Evolutionary conservation across 1,140 invertebrate species (phyloP).

Genomic region (Propsilocerus akamusi): DNA sequence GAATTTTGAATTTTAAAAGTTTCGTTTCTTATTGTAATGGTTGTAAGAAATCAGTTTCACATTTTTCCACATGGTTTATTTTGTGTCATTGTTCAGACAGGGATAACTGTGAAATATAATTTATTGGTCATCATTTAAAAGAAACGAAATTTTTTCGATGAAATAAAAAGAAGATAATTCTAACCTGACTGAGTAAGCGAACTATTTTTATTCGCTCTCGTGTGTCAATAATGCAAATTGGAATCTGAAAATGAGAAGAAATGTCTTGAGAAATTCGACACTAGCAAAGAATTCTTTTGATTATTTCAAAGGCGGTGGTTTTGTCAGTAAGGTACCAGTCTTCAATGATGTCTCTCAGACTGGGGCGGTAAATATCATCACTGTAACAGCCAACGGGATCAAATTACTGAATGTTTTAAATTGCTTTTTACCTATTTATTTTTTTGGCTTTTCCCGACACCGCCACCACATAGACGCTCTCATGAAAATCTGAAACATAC

Average conservation of each 20-base stretch:
- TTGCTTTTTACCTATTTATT: not conserved
- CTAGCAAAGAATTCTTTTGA: not conserved
- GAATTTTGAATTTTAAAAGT: not conserved
- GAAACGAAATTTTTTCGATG: not conserved
- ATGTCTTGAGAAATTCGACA: not conserved
- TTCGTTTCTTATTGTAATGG: not conserved
- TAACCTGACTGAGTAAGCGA: not conserved
- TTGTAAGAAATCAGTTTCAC: not conserved
- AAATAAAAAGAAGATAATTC: not conserved
- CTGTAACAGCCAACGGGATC: not conserved
- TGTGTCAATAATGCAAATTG: not conserved
- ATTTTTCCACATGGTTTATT: not conserved
- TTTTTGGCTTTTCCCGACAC: not conserved
- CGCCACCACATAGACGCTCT: not conserved
- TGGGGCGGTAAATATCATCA: slow-evolving; percentile 1
- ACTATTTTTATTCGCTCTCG: not conserved
- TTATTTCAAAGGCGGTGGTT: not conserved
- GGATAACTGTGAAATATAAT: not conserved
- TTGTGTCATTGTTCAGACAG: not conserved
- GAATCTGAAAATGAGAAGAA: not conserved
- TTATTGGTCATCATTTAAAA: not conserved
- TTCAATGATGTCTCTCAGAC: slow-evolving; percentile 1
- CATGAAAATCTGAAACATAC: not conserved
- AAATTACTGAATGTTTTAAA: not conserved
- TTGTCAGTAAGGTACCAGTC: slow-evolving; percentile 1